phyloP scores from a whole-genome alignment of 2,797 vertebrate species.

The Anabas testudineus region DNA sequence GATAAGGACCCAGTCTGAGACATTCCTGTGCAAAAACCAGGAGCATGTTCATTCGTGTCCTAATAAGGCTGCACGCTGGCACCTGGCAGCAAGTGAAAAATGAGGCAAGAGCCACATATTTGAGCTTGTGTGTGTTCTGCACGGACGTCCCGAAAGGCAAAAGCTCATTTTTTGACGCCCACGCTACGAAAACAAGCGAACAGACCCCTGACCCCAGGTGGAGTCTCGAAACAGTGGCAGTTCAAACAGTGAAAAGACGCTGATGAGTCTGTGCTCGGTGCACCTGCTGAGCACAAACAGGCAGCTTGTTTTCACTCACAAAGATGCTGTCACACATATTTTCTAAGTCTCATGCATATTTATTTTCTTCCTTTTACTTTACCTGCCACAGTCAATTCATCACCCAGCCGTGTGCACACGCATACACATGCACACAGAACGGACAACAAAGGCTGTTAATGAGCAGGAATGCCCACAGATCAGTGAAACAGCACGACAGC shows the following conservation, averaged over 20 bases:
- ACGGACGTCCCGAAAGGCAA: slow-evolving; percentile 26
- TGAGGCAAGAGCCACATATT: slow-evolving; percentile 50
- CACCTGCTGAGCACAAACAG: slow-evolving; percentile 46
- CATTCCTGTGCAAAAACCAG: slow-evolving; percentile 63
- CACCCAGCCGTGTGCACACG: slow-evolving; percentile 22
- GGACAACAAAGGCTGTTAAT: slow-evolving; percentile 69
- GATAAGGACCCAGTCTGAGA: slow-evolving; percentile 56
- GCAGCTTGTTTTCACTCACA: slow-evolving; percentile 34
- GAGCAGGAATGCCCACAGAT: slow-evolving; percentile 71
- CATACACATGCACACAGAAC: slow-evolving; percentile 17
- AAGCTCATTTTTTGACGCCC: slow-evolving; percentile 34
- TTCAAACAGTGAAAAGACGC: slow-evolving; percentile 6
- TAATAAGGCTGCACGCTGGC: slow-evolving; percentile 75
- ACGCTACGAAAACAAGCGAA: slow-evolving; percentile 16
- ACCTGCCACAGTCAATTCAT: slow-evolving; percentile 72
- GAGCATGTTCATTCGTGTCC: slow-evolving; percentile 59
- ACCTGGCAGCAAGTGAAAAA: slow-evolving; percentile 33
- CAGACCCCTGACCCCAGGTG: slow-evolving; percentile 55
- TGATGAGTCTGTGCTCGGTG: neutral
- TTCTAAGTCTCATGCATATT: slow-evolving; percentile 63
- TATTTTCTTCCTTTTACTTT: slow-evolving; percentile 37
- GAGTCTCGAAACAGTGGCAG: slow-evolving; percentile 11
- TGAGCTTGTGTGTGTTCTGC: slow-evolving; percentile 16
- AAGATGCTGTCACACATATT: slow-evolving; percentile 38
- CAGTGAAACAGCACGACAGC: slow-evolving; percentile 66